phyloP scores from a whole-genome alignment of 2,113 vertebrate species.

The Thymallus thymallus region DNA sequence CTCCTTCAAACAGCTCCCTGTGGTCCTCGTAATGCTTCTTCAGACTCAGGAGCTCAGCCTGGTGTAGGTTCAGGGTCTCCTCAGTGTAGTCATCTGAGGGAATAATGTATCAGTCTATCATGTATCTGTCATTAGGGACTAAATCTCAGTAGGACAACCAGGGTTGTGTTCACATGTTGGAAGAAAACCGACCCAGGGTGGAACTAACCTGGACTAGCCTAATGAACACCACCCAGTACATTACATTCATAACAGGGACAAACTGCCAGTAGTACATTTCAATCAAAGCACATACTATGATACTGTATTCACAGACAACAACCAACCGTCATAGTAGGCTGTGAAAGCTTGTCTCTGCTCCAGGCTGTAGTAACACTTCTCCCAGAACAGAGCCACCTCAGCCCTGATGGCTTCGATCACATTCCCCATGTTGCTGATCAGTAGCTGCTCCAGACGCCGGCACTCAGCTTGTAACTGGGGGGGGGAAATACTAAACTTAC shows the following conservation, averaged over 20 bases:
- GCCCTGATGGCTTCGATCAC: slow-evolving; percentile 76
- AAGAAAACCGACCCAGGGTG: not conserved
- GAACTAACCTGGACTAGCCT: not conserved
- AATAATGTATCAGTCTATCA: not conserved
- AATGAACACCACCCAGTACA: no score
- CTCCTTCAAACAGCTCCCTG: slow-evolving; percentile 83
- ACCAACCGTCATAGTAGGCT: slow-evolving; percentile 76
- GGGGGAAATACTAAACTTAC: no score
- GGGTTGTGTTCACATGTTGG: no score
- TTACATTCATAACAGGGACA: no score
- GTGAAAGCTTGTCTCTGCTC: slow-evolving; percentile 80
- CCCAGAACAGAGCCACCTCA: slow-evolving; percentile 83
- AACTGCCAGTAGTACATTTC: no score
- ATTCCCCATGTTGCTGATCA: slow-evolving; percentile 82
- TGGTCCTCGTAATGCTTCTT: slow-evolving; percentile 79
- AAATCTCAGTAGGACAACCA: no score
- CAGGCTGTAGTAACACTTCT: slow-evolving; percentile 84
- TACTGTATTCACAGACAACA: not conserved
- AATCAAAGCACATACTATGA: no score
- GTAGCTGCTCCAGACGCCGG: slow-evolving; percentile 80
- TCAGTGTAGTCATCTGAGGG: slow-evolving; percentile 83
- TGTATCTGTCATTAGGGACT: no score
- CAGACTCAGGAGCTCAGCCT: slow-evolving; percentile 74
- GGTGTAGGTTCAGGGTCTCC: slow-evolving; percentile 79
- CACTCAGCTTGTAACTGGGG: slow-evolving; percentile 81